A percentile compares a stretch with the other conserved stretches of the same genome.
These are phyloP conservation scores for Xenopus petersii DNA, from an alignment of 2,797 vertebrate genomes.

Conservation along the genomic window DNA sequence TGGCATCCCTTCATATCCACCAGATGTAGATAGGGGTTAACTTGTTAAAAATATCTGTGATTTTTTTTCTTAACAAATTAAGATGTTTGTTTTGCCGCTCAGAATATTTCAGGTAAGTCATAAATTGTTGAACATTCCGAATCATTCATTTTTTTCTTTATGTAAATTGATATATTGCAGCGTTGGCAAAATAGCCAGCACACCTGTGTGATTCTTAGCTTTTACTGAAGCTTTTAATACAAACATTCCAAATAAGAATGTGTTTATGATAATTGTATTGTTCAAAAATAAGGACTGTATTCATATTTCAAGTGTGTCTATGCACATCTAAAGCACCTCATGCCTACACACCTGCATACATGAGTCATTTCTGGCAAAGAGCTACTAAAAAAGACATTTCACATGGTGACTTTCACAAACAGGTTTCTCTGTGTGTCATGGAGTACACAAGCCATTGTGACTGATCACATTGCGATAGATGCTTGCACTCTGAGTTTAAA, in stretches of 20 bases:
- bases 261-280: slow-evolving; percentile 44
- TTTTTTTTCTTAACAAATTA: slow-evolving; percentile 5
- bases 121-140: slow-evolving; percentile 22
- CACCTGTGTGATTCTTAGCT: slow-evolving; percentile 43
- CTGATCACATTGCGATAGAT: too few relatives aligned
- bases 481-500: too few relatives aligned
- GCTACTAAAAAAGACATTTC: background rate
- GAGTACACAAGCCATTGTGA: too few relatives aligned
- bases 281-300: slow-evolving; percentile 32
- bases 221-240: slow-evolving; percentile 29
- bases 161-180: slow-evolving; percentile 37
- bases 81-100: slow-evolving; percentile 39
- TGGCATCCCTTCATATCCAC: too few relatives aligned
- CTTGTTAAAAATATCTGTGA: too few relatives aligned
- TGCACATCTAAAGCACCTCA: slow-evolving; percentile 33
- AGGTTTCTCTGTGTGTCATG: background rate
- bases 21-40: too few relatives aligned
- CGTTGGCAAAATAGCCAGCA: slow-evolving; percentile 25
- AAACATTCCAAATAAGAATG: slow-evolving; percentile 37
- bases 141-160: slow-evolving; percentile 33
- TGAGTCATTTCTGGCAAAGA: slow-evolving; percentile 37
- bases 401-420: slow-evolving; percentile 14
- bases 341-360: slow-evolving; percentile 38
- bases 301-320: slow-evolving; percentile 44
- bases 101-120: slow-evolving; percentile 21